Evolutionary conservation across 2,797 vertebrate species (phyloP).

Genomic region (Arrhamphus sclerolepis): DNA sequence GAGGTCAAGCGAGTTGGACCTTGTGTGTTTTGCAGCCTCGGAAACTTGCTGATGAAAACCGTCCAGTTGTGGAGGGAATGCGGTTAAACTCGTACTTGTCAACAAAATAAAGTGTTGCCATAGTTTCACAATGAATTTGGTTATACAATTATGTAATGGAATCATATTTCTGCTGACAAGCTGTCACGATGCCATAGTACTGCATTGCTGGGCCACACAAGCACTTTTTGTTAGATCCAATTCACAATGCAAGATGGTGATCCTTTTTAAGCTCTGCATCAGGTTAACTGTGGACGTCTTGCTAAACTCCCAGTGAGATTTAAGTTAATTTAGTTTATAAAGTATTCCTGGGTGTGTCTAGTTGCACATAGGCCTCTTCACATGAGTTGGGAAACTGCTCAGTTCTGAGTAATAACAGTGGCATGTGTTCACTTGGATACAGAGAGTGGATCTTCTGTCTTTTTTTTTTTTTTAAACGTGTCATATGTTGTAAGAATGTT

Average conservation of each 20-base stretch:
- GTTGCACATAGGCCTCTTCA: background rate
- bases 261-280: background rate
- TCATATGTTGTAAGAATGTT: slow-evolving; percentile 6
- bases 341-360: slow-evolving; percentile 40
- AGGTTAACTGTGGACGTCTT: too few relatives aligned
- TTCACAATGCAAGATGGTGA: background rate
- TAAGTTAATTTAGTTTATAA: background rate
- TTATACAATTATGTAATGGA: slow-evolving; percentile 66
- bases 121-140: slow-evolving; percentile 18
- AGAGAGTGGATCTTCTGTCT: slow-evolving; percentile 48
- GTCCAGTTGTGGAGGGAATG: slow-evolving; percentile 3
- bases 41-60: slow-evolving; percentile 4
- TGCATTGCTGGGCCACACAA: slow-evolving; percentile 5
- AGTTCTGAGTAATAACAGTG: slow-evolving; percentile 24
- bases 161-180: slow-evolving; percentile 66
- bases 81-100: slow-evolving; percentile 6
- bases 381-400: slow-evolving; percentile 7
- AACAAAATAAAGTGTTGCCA: slow-evolving; percentile 20
- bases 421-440: slow-evolving; percentile 40
- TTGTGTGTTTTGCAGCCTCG: background rate
- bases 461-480: slow-evolving; percentile 37
- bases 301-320: too few relatives aligned
- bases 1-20: background rate
- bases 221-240: background rate
- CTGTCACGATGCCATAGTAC: slow-evolving; percentile 25